Percentiles rank a stretch among this genome's conserved stretches.
Conservation (phyloP, 2,888 invertebrate genomes). For the Parnassius smintheus region DNA sequence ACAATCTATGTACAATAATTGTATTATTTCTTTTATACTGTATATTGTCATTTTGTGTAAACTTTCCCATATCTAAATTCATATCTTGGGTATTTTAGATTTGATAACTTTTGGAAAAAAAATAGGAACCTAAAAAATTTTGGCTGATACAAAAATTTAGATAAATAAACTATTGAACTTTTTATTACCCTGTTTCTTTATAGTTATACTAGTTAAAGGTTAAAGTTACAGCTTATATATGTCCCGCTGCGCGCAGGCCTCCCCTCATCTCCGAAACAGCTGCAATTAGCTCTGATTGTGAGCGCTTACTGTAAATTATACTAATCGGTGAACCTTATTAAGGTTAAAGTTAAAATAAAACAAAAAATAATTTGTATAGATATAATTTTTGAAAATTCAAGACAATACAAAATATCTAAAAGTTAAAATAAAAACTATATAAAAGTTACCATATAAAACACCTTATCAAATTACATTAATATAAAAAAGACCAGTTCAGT, state of each 20-base stretch:
- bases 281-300: too few species aligned
- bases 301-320: too few species aligned
- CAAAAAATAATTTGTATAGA: constrained; percentile 10
- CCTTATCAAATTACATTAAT: constrained; percentile 25
- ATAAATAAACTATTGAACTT: constrained; percentile 6
- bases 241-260: too few species aligned
- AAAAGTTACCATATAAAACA: constrained; percentile 10
- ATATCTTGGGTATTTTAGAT: constrained; percentile 12
- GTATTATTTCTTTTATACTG: not conserved
- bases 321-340: too few species aligned
- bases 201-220: not conserved
- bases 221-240: too few species aligned
- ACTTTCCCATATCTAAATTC: constrained; percentile 19
- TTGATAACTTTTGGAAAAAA: not conserved
- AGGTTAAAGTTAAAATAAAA: not conserved
- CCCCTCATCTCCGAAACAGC: too few species aligned
- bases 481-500: constrained; percentile 34
- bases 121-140: not conserved
- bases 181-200: not conserved
- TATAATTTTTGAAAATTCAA: constrained; percentile 17
- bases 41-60: not conserved
- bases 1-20: not conserved
- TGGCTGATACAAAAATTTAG: not conserved
- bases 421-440: too few species aligned
- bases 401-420: constrained; percentile 21